A percentile compares a stretch with the other conserved stretches of the same genome.
phyloP scores from a whole-genome alignment of 2,797 vertebrate genomes.

The Philypnodon macrostomus region DNA sequence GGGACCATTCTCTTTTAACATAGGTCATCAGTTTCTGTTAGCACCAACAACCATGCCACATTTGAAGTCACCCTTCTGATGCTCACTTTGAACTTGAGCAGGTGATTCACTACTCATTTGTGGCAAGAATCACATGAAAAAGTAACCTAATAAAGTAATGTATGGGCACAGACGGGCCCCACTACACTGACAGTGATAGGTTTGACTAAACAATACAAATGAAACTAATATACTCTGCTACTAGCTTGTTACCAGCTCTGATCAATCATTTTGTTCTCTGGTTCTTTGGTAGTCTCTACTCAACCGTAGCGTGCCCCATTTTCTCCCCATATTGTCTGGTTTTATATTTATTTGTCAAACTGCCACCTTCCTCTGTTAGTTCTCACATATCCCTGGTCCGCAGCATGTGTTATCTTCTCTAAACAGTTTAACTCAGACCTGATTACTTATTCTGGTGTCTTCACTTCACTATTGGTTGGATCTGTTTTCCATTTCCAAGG shows the following conservation, averaged over 20 bases:
- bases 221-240: not conserved
- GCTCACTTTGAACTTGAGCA: no score
- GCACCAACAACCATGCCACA: no score
- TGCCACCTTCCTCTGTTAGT: not conserved
- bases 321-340: not conserved
- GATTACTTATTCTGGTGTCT: conserved; percentile 11
- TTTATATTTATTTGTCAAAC: not conserved
- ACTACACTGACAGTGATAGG: conserved; percentile 5
- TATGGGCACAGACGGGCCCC: not conserved
- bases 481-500: conserved; percentile 38
- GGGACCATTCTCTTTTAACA: no score
- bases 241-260: conserved; percentile 7
- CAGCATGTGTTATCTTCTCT: not conserved
- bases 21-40: no score
- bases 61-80: no score
- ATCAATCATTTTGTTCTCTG: not conserved
- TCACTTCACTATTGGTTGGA: conserved; percentile 19
- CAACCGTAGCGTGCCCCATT: not conserved
- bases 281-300: conserved; percentile 3
- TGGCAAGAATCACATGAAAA: no score
- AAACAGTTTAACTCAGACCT: conserved; percentile 3
- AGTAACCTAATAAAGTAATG: no score
- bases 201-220: not conserved
- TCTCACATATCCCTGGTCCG: conserved; percentile 4
- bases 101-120: no score